Percentiles rank a stretch among this genome's conserved stretches.
These are phyloP conservation scores for Drosophila pallidifrons DNA, from an alignment of 1,140 invertebrate species.

Conservation along the genomic window DNA sequence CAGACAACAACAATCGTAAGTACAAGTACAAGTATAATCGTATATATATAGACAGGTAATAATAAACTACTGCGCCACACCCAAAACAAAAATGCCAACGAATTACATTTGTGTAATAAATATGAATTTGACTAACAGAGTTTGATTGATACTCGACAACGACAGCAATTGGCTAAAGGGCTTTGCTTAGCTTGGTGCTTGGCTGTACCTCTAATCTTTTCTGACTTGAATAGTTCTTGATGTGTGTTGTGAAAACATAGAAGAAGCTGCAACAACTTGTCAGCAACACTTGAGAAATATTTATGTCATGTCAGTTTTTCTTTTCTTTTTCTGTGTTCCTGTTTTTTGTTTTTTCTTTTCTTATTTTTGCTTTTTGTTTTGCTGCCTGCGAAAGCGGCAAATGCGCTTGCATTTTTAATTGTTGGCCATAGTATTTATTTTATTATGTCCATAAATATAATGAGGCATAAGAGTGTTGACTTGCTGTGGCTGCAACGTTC, in stretches of 20 bases:
- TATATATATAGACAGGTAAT: conserved; percentile 14
- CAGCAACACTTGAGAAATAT: conserved; percentile 64
- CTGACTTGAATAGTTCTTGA: neutral
- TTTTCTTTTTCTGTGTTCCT: neutral
- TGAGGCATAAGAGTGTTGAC: conserved; percentile 68
- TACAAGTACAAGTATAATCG: conserved; percentile 15
- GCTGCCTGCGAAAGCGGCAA: conserved; percentile 63
- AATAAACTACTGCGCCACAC: conserved; percentile 48
- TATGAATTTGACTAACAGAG: conserved; percentile 24
- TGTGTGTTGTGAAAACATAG: conserved; percentile 12
- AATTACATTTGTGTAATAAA: conserved; percentile 52
- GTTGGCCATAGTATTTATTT: conserved; percentile 80
- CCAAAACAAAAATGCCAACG: conserved; percentile 33
- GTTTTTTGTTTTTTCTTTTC: conserved; percentile 3
- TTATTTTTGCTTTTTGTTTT: conserved; percentile 9
- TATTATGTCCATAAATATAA: conserved; percentile 84
- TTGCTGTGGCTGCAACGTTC: conserved; percentile 8
- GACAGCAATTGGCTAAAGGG: conserved; percentile 32
- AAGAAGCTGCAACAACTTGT: conserved; percentile 12
- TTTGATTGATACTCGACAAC: conserved; percentile 71
- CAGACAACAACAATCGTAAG: conserved; percentile 24
- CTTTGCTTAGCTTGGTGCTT: conserved; percentile 7
- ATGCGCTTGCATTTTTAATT: conserved; percentile 83
- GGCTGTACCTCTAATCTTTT: neutral
- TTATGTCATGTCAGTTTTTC: conserved; percentile 77